Base-by-base conservation (phyloP, 2,888 invertebrate species). In the Amiota communis region DNA sequence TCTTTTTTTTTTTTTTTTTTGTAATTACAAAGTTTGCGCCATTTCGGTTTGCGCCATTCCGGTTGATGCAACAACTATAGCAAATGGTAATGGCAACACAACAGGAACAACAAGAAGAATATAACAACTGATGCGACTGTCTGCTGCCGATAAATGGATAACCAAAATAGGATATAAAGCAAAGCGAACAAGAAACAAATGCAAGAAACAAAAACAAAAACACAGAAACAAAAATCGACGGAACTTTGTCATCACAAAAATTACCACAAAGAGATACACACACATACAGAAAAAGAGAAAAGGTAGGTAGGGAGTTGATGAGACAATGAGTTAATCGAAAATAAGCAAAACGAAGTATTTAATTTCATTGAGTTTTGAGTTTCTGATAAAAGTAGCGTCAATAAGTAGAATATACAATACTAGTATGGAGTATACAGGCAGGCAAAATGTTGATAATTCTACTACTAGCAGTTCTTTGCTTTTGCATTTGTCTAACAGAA, bases 121-220 rank as follows among this genome's bases (percentile, higher is more conserved):
- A 23, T 23, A 23, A 12, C 63, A 23, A 36, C 36, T 63, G 17
- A 57, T 57, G 57, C 57, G 57, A 57, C 13, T 51, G 17, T 17
- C 23, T 51, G 51, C 13, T 67, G 80, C 83, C 83, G 83, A 84
- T 84, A 84, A 83, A 83, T 84, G 83, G 82, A 84, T 83, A 83
- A 84, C 82, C 83, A 84, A 83, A 83, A 59, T 70, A 48, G 47
- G 20, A 48, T 10, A 36, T 53, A 13, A n/a, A 53, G 64, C 12
- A n/a, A 23, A 17, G 17, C n/a, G 53, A 8, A 53, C 36, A 51
- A 6, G 15, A 15, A 23, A 64, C 12, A 64, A 15, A 81, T 81
- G 83, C 78, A 75, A 78, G 63, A 75, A 76, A 51, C 47, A 57
- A 51, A 61, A 48, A 36, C 57, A 72, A 48, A 36, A 64, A 20